Evolutionary conservation across 2,113 vertebrate genomes (phyloP), one percentile per base, ranked within the genome.

Genomic region (Cephalophus harveyi): DNA sequence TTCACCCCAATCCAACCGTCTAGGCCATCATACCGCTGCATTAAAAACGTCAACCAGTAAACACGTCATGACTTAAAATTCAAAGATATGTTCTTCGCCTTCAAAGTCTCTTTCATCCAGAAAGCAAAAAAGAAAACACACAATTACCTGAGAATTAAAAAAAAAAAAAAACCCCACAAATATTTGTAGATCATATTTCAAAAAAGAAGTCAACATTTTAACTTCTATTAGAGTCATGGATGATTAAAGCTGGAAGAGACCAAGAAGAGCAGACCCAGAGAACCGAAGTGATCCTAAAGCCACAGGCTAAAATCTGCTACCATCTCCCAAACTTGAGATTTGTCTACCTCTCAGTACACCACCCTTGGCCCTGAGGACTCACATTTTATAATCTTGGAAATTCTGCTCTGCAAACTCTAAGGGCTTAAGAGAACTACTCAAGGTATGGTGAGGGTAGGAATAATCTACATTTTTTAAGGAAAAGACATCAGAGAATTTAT

Each of bases 101-200:
- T 95, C 62, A 87, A 71, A 92, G 74, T 50, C 36, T 28, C 43
- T 40, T 96, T 52, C 19, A 92, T 71, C 4, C 48, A 88, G 59
- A 71, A 97, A 71, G 30, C 7, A 95, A 83, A 84, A 85, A 36
- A 36, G 27, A 82, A 54, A 76, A 74, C 21, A 93, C 0, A 52
- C 10, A 83, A 52, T 40, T 76, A 87, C 15, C 36, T 3, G 30
- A 84, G 90, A 88, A 96, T 74, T 27, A 23, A 40, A 46, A 85
- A 85, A n/a, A 54, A 85, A 48, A 17, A 40, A 54, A 85, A 48
- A 17, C 2, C 10, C 5, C 3, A 13, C 33, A 83, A 85, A 59
- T 50, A 89, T 30, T 90, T 27, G 10, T n/a, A 81, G 30, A 33
- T 52, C 17, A 8, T 6, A 93, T 79, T 79, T 93, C 43, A 40